phyloP scores from a whole-genome alignment of 2,797 vertebrate genomes.

The Otus scops region DNA sequence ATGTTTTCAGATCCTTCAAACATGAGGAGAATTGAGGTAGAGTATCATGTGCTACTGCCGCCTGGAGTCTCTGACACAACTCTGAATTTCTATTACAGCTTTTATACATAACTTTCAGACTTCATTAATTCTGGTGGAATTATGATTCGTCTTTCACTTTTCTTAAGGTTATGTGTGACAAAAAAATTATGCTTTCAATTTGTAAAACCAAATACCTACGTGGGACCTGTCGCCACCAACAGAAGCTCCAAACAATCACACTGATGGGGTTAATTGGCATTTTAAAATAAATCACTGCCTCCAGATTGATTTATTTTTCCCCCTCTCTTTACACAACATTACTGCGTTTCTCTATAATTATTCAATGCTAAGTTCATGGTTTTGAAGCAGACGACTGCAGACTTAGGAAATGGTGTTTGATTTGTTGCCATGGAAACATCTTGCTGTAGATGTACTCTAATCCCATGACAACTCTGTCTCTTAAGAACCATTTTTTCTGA shows the following conservation, averaged over 20 bases:
- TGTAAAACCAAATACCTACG: slow-evolving; percentile 70
- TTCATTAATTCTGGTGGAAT: slow-evolving; percentile 76
- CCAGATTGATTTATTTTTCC: slow-evolving; percentile 73
- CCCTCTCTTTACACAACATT: slow-evolving; percentile 75
- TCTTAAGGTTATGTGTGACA: slow-evolving; percentile 68
- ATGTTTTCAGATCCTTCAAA: slow-evolving; percentile 73
- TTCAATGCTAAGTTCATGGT: slow-evolving; percentile 81
- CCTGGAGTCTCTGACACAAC: slow-evolving; percentile 56
- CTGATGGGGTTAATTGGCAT: slow-evolving; percentile 79
- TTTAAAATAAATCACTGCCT: slow-evolving; percentile 78
- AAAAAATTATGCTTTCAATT: slow-evolving; percentile 76
- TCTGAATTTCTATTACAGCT: slow-evolving; percentile 72
- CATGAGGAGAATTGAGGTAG: slow-evolving; percentile 73
- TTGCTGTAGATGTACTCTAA: slow-evolving; percentile 82
- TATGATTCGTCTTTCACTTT: slow-evolving; percentile 71
- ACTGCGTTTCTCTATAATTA: slow-evolving; percentile 79
- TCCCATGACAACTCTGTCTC: slow-evolving; percentile 82
- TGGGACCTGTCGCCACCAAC: slow-evolving; percentile 58
- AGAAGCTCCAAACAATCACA: slow-evolving; percentile 59
- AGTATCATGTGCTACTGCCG: slow-evolving; percentile 50
- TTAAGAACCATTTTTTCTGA: slow-evolving; percentile 79
- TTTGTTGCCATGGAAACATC: slow-evolving; percentile 83
- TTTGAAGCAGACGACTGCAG: slow-evolving; percentile 77
- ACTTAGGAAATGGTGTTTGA: slow-evolving; percentile 80
- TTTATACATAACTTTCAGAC: slow-evolving; percentile 75